phyloP scores from a whole-genome alignment of 2,888 invertebrate genomes.

The Acleris cristana region DNA sequence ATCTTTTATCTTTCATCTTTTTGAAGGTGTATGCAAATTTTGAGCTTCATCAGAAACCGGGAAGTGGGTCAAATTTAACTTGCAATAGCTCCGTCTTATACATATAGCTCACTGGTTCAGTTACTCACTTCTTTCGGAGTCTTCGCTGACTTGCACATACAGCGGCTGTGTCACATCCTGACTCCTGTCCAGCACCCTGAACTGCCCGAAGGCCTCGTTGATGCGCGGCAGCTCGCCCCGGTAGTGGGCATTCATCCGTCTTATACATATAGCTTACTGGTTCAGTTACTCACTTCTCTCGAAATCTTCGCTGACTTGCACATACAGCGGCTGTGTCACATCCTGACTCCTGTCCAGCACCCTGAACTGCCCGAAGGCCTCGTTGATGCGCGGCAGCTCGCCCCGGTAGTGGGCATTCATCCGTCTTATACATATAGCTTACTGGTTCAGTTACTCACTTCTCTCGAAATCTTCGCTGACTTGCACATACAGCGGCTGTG shows the following conservation, averaged over 20 bases:
- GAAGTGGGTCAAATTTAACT: too few species aligned
- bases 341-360: slow-evolving; percentile 36
- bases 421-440: slow-evolving; percentile 11
- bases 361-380: slow-evolving; percentile 59
- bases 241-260: slow-evolving; percentile 23
- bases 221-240: slow-evolving; percentile 55
- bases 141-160: slow-evolving; percentile 57
- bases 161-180: slow-evolving; percentile 52
- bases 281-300: slow-evolving; percentile 53
- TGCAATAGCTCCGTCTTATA: too few species aligned
- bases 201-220: slow-evolving; percentile 58
- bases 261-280: too few species aligned
- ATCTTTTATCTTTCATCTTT: too few species aligned
- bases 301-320: slow-evolving; percentile 56
- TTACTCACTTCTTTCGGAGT: slow-evolving; percentile 56
- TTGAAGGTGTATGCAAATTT: too few species aligned
- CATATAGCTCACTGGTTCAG: too few species aligned
- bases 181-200: slow-evolving; percentile 41
- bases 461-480: slow-evolving; percentile 53
- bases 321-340: slow-evolving; percentile 54
- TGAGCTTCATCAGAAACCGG: too few species aligned
- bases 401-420: slow-evolving; percentile 18
- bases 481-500: slow-evolving; percentile 59
- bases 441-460: slow-evolving; percentile 49
- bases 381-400: slow-evolving; percentile 57